Base-by-base conservation (phyloP, 1,140 invertebrate genomes). In the Plectus sambesii region DNA sequence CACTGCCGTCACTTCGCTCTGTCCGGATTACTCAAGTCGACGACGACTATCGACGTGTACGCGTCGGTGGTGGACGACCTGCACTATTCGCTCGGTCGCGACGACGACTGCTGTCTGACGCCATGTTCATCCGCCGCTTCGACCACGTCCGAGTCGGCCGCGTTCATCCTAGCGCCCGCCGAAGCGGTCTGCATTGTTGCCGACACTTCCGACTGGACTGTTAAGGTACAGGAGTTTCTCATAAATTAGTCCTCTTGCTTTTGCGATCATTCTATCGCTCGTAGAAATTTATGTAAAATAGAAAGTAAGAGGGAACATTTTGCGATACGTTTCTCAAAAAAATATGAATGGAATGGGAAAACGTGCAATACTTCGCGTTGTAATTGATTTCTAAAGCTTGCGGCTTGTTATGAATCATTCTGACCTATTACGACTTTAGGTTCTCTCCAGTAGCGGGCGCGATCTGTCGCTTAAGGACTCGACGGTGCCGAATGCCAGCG, bases 1-100 rank as follows among this genome's bases (percentile, higher is more conserved):
- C 63, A 61, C 52, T 62, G 54, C 27, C 57, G 56, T n/a, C 55
- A 62, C 47, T 62, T 62, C 41, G 48, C 63, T 12, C 37, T 62
- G 15, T 63, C 60, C 0, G 60, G 58, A 29, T 27, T 53, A 22
- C 15, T 22, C 1, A 38, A 6, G 36, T 57, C 33, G 30, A 46
- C 41, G 42, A 40, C 38, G 39, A 40, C 20, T 15, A 61, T 62
- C 5, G 58, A 61, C 19, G 25, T 62, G 9, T 37, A 53, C 15
- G 27, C 29, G 19, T n/a, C 37, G 25, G 59, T 58, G 38, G 42
- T 39, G 29, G 50, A 59, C 17, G 56, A 58, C 46, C 37, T 58
- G 17, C 26, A 48, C 1, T 49, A 55, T 27, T 53, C 53, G 17
- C 48, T 36, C n/a, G 43, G 53, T 37, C 9, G 35, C 3, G n/a